Evolutionary conservation across 2,113 vertebrate genomes (phyloP).

Genomic region (Vicugna pacos): DNA sequence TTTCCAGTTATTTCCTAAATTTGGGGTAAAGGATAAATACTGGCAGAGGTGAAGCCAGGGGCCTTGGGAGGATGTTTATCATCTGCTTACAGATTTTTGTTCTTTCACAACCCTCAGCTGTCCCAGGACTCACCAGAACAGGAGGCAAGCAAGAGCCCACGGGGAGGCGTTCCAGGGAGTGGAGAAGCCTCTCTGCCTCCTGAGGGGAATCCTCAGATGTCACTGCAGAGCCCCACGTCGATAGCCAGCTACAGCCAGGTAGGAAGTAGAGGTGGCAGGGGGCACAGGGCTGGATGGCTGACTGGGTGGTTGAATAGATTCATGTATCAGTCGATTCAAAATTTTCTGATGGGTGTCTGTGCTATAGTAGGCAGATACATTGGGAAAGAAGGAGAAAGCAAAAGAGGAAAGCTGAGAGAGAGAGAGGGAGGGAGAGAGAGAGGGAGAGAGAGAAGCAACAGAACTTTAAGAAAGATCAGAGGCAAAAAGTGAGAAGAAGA

Average conservation of each 20-base stretch:
- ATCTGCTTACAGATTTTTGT: conserved; percentile 73
- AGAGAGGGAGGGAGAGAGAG: neutral
- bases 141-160: conserved; percentile 90
- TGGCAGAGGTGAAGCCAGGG: neutral
- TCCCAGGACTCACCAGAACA: conserved; percentile 90
- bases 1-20: neutral
- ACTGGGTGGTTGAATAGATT: neutral
- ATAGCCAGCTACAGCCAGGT: conserved; percentile 89
- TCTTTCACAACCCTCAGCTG: conserved; percentile 80
- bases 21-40: neutral
- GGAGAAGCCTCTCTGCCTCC: conserved; percentile 88
- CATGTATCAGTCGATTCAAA: neutral
- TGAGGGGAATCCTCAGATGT: conserved; percentile 87
- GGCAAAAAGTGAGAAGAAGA: neutral
- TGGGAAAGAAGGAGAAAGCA: conserved; percentile 25
- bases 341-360: neutral
- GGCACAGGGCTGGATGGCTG: neutral
- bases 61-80: neutral
- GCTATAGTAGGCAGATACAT: neutral
- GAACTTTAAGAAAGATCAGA: neutral
- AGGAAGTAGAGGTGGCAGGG: neutral
- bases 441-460: conserved; percentile 1
- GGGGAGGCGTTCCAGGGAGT: conserved; percentile 86
- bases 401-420: conserved; percentile 13
- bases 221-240: conserved; percentile 86